These are phyloP conservation scores for Ylistrum balloti DNA, from an alignment of 1,140 invertebrate species.

Conservation along the genomic window DNA sequence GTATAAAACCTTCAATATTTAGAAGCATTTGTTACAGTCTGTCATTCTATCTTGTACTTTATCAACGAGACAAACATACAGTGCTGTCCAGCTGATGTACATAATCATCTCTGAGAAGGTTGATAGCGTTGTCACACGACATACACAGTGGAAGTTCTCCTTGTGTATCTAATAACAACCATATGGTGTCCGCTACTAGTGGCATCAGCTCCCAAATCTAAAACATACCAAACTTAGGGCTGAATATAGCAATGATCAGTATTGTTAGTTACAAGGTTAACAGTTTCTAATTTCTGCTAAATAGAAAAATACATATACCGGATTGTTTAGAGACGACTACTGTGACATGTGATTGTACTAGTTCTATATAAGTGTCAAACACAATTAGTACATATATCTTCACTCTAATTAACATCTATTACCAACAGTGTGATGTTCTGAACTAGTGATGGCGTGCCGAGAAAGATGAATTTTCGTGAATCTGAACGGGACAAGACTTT, in stretches of 20 bases:
- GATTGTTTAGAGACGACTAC: no score
- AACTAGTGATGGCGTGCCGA: not conserved
- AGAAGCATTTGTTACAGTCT: no score
- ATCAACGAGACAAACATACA: not conserved
- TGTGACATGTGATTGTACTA: no score
- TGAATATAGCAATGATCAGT: no score
- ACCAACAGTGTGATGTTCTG: not conserved
- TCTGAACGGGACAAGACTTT: conserved; percentile 10
- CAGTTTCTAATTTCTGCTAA: no score
- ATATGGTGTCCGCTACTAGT: not conserved
- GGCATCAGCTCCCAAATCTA: not conserved
- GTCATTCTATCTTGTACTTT: no score
- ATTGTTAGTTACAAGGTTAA: no score
- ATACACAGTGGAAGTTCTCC: not conserved
- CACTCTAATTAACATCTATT: not conserved
- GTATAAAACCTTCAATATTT: no score
- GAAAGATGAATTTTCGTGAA: conserved; percentile 14
- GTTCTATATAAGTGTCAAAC: no score
- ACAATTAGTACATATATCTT: no score
- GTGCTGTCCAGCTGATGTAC: not conserved
- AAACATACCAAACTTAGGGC: no score
- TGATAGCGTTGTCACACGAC: not conserved
- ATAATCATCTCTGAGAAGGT: not conserved
- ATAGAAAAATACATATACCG: no score
- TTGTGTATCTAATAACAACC: not conserved